phyloP scores from a whole-genome alignment of 1,140 invertebrate genomes.

The Leptopilina boulardi region DNA sequence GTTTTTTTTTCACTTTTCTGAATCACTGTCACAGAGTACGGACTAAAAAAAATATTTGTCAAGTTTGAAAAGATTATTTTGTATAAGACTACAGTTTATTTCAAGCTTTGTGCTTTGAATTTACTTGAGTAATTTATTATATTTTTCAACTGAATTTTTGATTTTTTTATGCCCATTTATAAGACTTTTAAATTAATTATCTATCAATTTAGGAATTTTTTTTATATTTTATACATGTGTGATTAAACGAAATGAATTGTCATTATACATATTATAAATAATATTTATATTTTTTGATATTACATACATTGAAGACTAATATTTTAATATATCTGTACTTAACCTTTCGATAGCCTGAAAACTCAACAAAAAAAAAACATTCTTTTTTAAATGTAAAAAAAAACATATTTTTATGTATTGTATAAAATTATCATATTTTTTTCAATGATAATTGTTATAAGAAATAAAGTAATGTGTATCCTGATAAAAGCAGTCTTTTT shows the following conservation, averaged over 20 bases:
- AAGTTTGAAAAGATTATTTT: neutral
- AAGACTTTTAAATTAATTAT: neutral
- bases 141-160: neutral
- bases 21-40: conserved; percentile 42
- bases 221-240: neutral
- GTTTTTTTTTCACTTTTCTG: conserved; percentile 53
- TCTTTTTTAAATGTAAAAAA: neutral
- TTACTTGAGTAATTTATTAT: conserved; percentile 4
- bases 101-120: conserved; percentile 15
- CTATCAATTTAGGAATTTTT: neutral
- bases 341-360: too few relatives aligned
- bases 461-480: conserved; percentile 5
- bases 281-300: too few relatives aligned
- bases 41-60: conserved; percentile 9
- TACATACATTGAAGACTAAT: too few relatives aligned
- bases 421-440: too few relatives aligned
- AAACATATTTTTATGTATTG: neutral
- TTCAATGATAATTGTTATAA: neutral
- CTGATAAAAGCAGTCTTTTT: neutral
- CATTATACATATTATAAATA: too few relatives aligned
- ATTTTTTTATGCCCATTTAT: too few relatives aligned
- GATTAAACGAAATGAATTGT: neutral
- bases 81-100: neutral
- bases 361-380: neutral
- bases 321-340: too few relatives aligned